Evolutionary conservation across 2,797 vertebrate species (phyloP), one percentile per base, ranked within the genome.

Genomic region (Phrynocephalus forsythii): DNA sequence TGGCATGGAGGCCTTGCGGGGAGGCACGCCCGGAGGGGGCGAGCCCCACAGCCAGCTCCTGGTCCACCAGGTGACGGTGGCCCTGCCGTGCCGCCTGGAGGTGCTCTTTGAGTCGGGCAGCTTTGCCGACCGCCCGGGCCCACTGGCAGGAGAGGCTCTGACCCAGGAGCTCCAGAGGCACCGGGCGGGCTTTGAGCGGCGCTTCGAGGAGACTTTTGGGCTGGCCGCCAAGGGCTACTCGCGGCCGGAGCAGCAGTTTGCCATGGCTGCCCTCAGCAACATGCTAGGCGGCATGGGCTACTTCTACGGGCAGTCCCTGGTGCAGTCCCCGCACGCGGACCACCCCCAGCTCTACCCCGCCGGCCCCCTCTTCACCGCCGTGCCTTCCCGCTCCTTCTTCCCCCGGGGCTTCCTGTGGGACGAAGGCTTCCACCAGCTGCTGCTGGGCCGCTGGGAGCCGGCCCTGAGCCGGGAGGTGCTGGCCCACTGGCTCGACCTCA

Each of bases 401-500:
- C 99, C 99, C 0, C 96, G 99, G 0, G 99, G 99, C 24, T 99
- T 99, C 93, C 97, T 99, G 33, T 99, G 99, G 99, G 99, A 99
- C 0, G 99, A 99, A 86, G 99, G 99, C 66, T 99, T 99, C 93
- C 99, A 99, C 93, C 98, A 99, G 93, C 95, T 99, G 73, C 95
- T 99, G 78, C 93, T 99, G 79, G 97, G 94, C 73, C 98, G 98
- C 89, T 99, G 99, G 99, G 97, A 98, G 85, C 96, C 97, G 0
- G 95, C 94, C 10, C 95, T 99, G 85, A 98, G 97, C 5, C 96
- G 95, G 1, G 98, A 99, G 80, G 96, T 95, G 3, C 84, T 98
- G 0, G 97, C 97, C 2, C 98, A 99, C 93, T 99, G 99, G 99
- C 93, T 99, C 6, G 98, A 99, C 91, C 96, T 99, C 22, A 98